phyloP scores from a whole-genome alignment of 2,888 invertebrate species.

The Dione vanillae region DNA sequence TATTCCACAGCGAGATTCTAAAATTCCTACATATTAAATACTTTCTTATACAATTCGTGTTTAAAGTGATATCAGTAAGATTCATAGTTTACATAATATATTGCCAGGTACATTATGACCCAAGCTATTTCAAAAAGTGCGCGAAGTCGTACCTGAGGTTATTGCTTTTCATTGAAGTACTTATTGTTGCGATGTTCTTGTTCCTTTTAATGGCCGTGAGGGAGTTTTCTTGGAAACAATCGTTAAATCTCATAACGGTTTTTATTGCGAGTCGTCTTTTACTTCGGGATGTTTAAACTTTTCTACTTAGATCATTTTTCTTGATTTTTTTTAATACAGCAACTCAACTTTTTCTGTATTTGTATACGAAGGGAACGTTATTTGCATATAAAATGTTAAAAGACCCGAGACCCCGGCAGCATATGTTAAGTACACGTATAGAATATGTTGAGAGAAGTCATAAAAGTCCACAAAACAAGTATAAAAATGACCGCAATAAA shows the following conservation, averaged over 20 bases:
- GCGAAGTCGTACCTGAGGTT: slow-evolving; percentile 44
- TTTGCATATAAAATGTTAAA: background rate
- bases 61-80: slow-evolving; percentile 6
- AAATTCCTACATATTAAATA: slow-evolving; percentile 15
- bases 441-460: slow-evolving; percentile 11
- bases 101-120: too few relatives aligned
- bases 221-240: slow-evolving; percentile 36
- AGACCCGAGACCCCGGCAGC: background rate
- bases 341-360: background rate
- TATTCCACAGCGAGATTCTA: slow-evolving; percentile 11
- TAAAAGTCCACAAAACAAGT: slow-evolving; percentile 1
- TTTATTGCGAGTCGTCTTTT: slow-evolving; percentile 27
- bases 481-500: slow-evolving; percentile 27
- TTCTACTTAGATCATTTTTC: background rate
- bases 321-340: background rate
- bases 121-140: slow-evolving; percentile 59
- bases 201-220: slow-evolving; percentile 44
- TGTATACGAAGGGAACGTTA: background rate
- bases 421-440: background rate
- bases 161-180: slow-evolving; percentile 50
- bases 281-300: background rate
- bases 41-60: background rate
- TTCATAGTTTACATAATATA: slow-evolving; percentile 42
- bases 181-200: slow-evolving; percentile 48
- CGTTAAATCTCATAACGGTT: slow-evolving; percentile 37